Conservation (phyloP, 2,113 vertebrate genomes). For the Miniopterus natalensis region DNA sequence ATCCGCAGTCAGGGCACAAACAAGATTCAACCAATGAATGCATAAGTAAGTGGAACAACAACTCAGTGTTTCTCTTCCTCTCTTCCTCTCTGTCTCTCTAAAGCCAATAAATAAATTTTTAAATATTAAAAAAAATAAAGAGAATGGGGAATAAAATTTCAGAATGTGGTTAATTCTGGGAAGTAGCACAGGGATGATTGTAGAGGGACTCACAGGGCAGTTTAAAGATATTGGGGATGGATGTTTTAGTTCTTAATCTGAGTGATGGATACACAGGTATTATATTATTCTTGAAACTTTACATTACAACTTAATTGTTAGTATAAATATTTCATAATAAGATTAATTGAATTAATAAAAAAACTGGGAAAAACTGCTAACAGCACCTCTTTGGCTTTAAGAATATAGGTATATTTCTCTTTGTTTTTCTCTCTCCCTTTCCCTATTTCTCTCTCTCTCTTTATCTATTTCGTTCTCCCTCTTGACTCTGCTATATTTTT, state of each 20-base stretch:
- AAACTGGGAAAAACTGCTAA: neutral
- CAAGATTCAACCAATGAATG: neutral
- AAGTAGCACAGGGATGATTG: neutral
- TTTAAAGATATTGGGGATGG: neutral
- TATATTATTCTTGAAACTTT: neutral
- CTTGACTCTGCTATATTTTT: neutral
- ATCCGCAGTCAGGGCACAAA: too few relatives aligned
- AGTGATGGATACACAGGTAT: neutral
- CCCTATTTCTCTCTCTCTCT: neutral
- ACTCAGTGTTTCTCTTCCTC: neutral
- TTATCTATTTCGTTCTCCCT: neutral
- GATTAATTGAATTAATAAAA: constrained; percentile 29
- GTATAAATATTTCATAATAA: neutral
- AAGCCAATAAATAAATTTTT: neutral
- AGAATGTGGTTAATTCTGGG: neutral
- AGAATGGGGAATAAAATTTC: neutral
- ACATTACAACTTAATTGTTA: neutral
- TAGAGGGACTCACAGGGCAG: neutral
- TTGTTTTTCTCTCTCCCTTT: neutral
- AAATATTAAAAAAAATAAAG: neutral
- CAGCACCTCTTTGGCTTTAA: neutral
- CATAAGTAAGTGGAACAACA: too few relatives aligned
- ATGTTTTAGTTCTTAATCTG: neutral
- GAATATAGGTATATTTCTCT: neutral
- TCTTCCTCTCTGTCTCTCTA: neutral